Base-by-base conservation (phyloP, 2,888 invertebrate genomes). In the Ectemnius continuus region DNA sequence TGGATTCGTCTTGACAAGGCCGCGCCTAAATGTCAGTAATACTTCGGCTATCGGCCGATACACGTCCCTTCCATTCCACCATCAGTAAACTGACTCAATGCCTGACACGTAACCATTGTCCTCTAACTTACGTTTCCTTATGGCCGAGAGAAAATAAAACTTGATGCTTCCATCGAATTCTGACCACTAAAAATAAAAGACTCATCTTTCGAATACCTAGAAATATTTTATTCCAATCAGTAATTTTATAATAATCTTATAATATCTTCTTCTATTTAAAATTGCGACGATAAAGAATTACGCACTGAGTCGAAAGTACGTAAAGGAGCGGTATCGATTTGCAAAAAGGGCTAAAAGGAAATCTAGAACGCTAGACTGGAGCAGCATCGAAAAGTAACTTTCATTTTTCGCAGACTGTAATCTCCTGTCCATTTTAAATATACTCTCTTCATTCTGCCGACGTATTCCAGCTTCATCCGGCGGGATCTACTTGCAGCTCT, bases 1-100 rank as follows among this genome's bases (percentile, higher is more conserved):
- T 70, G 70, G 70, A 75, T 77, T 62, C 69, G 61, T 52, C 64
- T 62, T 14, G 52, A 73, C 64, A 70, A 70, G 75, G 70, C 81
- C 77, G 47, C 79, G 62, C 77, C 81, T 81, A 70, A 66, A 61
- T 67, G 66, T 72, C 72, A 57, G 16, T 70, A 20, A 61, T 71
- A 62, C 28, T 61, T 76, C 64, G 46, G 16, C 13, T 58, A 61
- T 52, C 52, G 52, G 16, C 36, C 52, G 52, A 52, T 52, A 81
- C 57, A 47, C 65, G 71, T 71, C 47, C 68, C 61, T 68, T 66
- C 60, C n/a, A 48, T 64, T 66, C 57, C 59, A 4, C 60, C 67
- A 45, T 36, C 47, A n/a, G 8, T 20, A 57, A 16, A 26, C 64
- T 36, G 23, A 36, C 67, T 20, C 5, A 18, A 13, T 48, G 47